A percentile compares a stretch with the other conserved stretches of the same genome.
Evolutionary conservation across 2,888 invertebrate species (phyloP).

Genomic region (Polydrusus cervinus): DNA sequence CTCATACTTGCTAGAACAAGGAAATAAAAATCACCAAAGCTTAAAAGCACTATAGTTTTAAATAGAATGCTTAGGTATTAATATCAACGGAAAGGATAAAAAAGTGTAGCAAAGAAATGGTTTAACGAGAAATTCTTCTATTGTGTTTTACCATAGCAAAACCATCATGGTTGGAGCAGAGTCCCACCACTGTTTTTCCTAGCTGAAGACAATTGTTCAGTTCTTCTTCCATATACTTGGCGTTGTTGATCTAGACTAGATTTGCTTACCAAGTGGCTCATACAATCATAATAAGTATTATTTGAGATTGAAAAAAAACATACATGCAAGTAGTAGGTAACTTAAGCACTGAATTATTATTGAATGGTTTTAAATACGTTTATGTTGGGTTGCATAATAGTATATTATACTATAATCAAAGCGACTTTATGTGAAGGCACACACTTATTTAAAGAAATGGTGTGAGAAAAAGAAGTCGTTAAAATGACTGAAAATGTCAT

Average conservation of each 20-base stretch:
- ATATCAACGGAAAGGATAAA: slow-evolving; percentile 32
- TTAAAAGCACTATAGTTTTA: slow-evolving; percentile 24
- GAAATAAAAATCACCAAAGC: slow-evolving; percentile 38
- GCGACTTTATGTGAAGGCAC: too few relatives aligned
- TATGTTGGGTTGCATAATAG: too few relatives aligned
- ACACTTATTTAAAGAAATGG: too few relatives aligned
- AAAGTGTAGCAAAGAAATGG: slow-evolving; percentile 49
- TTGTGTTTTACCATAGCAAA: slow-evolving; percentile 46
- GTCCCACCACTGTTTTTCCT: slow-evolving; percentile 51
- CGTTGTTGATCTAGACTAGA: slow-evolving; percentile 17
- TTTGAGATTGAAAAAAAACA: not conserved
- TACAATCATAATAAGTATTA: not conserved
- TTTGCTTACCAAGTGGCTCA: slow-evolving; percentile 33
- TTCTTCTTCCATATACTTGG: slow-evolving; percentile 49
- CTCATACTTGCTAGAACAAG: slow-evolving; percentile 22
- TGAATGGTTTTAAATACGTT: too few relatives aligned
- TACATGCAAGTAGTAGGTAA: too few relatives aligned
- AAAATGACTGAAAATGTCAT: too few relatives aligned
- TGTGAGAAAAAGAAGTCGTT: too few relatives aligned
- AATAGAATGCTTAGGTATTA: slow-evolving; percentile 32
- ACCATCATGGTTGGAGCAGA: slow-evolving; percentile 34
- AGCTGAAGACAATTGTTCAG: slow-evolving; percentile 43
- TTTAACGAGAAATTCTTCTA: slow-evolving; percentile 51
- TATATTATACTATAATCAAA: too few relatives aligned
- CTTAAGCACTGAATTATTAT: too few relatives aligned